These are phyloP conservation scores for Drosophila insularis DNA, from an alignment of 1,140 invertebrate species.

Conservation along the genomic window DNA sequence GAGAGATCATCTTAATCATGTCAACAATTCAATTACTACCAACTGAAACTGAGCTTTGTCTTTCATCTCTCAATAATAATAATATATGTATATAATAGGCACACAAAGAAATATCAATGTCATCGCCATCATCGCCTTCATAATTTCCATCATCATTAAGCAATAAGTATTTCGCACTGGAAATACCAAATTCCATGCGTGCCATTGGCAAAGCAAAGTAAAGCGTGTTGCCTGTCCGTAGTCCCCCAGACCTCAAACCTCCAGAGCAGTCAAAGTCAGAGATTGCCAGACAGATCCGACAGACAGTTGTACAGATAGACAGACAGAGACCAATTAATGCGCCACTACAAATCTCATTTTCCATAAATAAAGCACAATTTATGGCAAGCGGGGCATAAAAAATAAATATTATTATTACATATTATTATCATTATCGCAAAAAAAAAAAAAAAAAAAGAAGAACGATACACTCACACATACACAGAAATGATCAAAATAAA, in stretches of 20 bases:
- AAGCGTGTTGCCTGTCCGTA: conserved; percentile 33
- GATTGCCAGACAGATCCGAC: conserved; percentile 3
- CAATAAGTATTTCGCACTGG: conserved; percentile 36
- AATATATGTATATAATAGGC: not conserved
- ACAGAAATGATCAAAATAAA: not conserved
- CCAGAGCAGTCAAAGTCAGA: not conserved
- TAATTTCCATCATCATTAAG: conserved; percentile 14
- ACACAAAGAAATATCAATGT: conserved; percentile 57
- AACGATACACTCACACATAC: too few relatives aligned
- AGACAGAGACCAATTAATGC: conserved; percentile 52
- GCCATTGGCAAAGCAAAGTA: conserved; percentile 23
- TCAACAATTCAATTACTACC: conserved; percentile 8
- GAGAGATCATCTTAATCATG: conserved; percentile 13
- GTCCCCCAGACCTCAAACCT: not conserved
- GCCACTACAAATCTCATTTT: conserved; percentile 71
- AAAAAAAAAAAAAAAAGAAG: not conserved
- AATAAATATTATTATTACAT: conserved; percentile 55
- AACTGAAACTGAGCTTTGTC: not conserved
- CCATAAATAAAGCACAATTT: conserved; percentile 70
- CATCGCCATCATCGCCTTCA: conserved; percentile 39
- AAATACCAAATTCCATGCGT: conserved; percentile 56
- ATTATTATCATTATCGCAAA: conserved; percentile 68
- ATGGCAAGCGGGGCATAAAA: conserved; percentile 48
- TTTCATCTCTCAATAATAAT: conserved; percentile 4
- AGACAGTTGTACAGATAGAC: not conserved